Evolutionary conservation across 1,140 invertebrate species (phyloP), one percentile per base, ranked within the genome.

Genomic region (Drosophila serrata): DNA sequence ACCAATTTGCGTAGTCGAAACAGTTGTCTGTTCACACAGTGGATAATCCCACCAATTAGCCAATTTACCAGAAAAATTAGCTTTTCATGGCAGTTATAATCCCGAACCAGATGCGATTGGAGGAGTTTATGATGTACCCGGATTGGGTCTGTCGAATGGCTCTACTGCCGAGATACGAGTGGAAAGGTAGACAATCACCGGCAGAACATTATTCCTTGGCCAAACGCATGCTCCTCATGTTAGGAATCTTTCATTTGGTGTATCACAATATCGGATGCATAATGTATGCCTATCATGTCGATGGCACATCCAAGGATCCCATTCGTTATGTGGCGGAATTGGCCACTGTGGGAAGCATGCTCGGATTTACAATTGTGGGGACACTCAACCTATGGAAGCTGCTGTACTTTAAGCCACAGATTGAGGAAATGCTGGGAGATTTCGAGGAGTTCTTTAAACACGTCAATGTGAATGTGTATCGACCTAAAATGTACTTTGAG

Each of bases 191-290:
- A 48, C 39, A 22, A 39, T 35, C 35, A 12, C 3, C 4, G 22
- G 42, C 19, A 12, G 37, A 19, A n/a, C 12, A 22, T 3, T 27
- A 3, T 8, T 33, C 11, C 2, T 12, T 49, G 42, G 8, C 3
- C 29, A 55, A 24, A 46, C 31, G 22, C 33, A 6, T 72, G 1
- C 72, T 75, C 45, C 86, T 90, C n/a, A 4, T 35, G 2, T 29
- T 88, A 8, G 81, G 82, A 15, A 58, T 75, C 6, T 0, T 77
- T 2, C 90, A 88, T 48, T 46, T 91, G 40, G 12, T 79, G 13
- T 91, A 91, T 67, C 88, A 91, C 48, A 91, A 88, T 69, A 4
- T 91, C 37, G 88, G 88, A 33, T 48, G 87, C 73, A n/a, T 85
- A 9, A 63, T 85, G 46, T 79, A 68, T 72, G 46, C 72, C 9